These are phyloP conservation scores for Molossus molossus DNA, from an alignment of 2,797 vertebrate species.

Conservation along the genomic window DNA sequence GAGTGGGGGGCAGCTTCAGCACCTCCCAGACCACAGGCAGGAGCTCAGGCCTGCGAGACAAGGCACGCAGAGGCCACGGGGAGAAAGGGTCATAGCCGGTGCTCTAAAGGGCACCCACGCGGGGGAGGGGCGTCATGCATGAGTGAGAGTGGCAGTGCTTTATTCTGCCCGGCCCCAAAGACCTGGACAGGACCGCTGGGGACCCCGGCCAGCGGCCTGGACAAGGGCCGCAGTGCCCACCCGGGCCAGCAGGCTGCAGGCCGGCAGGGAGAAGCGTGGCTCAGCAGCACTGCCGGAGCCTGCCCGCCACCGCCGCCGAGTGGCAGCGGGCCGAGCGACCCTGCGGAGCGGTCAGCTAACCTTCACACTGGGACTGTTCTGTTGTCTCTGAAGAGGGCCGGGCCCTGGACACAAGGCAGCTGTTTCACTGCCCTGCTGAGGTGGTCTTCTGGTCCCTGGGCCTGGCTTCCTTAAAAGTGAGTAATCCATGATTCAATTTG, in stretches of 20 bases:
- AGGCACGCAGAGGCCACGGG: not conserved
- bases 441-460: not conserved
- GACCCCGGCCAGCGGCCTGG: not conserved
- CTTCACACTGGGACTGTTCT: not conserved
- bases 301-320: rapidly evolving
- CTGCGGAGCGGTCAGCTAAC: rapidly evolving
- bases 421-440: rapidly evolving
- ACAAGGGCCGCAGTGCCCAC: not conserved
- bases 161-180: not conserved
- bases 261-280: rapidly evolving
- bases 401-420: not conserved
- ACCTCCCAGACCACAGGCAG: not conserved
- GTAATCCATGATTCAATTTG: not conserved
- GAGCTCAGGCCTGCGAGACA: too few species aligned
- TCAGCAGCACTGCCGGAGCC: rapidly evolving
- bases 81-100: rapidly evolving
- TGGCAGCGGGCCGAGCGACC: rapidly evolving
- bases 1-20: rapidly evolving
- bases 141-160: not conserved
- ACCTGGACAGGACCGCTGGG: rapidly evolving
- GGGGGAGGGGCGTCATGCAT: rapidly evolving
- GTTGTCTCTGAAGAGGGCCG: rapidly evolving
- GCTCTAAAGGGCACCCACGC: not conserved
- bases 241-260: not conserved
- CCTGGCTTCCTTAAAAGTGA: not conserved